Evolutionary conservation across 2,888 invertebrate genomes (phyloP).

Genomic region (Amblyjoppa fuscipennis): DNA sequence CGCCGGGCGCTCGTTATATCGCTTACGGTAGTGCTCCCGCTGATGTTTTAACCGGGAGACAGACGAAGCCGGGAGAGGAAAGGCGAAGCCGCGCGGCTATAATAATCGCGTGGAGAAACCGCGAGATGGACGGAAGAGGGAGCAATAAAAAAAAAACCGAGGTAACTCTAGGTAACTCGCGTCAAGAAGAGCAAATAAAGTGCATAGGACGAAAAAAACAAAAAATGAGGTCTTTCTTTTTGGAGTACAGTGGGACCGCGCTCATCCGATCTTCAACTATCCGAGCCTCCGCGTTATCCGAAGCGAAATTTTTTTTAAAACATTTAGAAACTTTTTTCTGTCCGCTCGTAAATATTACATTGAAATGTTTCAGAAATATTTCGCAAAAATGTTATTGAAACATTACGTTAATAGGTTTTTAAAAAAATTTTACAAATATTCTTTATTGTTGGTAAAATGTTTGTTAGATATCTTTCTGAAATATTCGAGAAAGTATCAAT

Average conservation of each 20-base stretch:
- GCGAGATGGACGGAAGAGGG: slow-evolving; percentile 24
- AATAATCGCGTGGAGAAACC: slow-evolving; percentile 61
- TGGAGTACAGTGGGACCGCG: neutral
- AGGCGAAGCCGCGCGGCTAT: slow-evolving; percentile 49
- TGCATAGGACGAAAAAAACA: neutral
- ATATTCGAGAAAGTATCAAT: too few species aligned
- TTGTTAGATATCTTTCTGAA: too few species aligned
- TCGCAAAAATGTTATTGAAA: too few species aligned
- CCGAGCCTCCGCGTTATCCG: too few species aligned
- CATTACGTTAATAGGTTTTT: too few species aligned
- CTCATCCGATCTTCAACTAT: too few species aligned
- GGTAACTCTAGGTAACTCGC: slow-evolving; percentile 14
- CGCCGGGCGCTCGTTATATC: slow-evolving; percentile 70
- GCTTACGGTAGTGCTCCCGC: slow-evolving; percentile 67
- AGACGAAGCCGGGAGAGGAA: slow-evolving; percentile 40
- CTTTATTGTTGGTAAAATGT: too few species aligned
- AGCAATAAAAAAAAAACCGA: slow-evolving; percentile 3
- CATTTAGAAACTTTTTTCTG: too few species aligned
- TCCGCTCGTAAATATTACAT: too few species aligned
- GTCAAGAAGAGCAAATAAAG: slow-evolving; percentile 13
- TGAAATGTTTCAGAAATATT: too few species aligned
- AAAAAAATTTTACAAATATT: too few species aligned
- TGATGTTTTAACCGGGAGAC: slow-evolving; percentile 38
- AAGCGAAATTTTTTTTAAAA: too few species aligned
- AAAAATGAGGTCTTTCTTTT: neutral